Base-by-base conservation (phyloP, 2,888 invertebrate species). In the Nomada lathburiana region DNA sequence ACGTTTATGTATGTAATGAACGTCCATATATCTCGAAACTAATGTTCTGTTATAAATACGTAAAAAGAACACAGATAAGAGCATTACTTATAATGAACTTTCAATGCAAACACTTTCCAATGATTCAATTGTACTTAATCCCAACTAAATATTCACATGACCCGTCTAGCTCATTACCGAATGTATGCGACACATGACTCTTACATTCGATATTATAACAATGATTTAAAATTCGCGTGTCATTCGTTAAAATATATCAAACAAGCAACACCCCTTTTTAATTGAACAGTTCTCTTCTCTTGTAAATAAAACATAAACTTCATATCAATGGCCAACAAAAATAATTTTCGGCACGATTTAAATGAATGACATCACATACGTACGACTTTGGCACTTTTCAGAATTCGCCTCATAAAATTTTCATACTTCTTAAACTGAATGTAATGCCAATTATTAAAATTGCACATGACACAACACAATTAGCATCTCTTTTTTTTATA, bases 301-400 rank as follows among this genome's bases (percentile, higher is more conserved):
- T 0, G 57, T 26, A 59, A 62, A 20, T 26, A 64, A 76, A 71
- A 63, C 36, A 23, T 64, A 50, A 13, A 20, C 44, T 26, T 57
- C 5, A 36, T 53, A 42, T 69, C 42, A 29, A 62, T 44, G 52
- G 36, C 26, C 52, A 23, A 36, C 20, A 63, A n/a, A 76, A 76
- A n/a, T 52, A 47, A 29, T 23, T 57, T 70, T 42, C 3, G 26
- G 13, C 59, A 4, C 50, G 29, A 42, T 47, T 55, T 68, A 72
- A 75, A 71, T 50, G 29, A 75, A 71, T 50, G 26, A 50, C 62
- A 62, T 80, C 80, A 71, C 75, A 82, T 82, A 82, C 74, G 74
- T 62, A 80, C 55, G 74, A 70, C 67, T 82, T 82, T 82, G 81
- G 81, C 81, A 82, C 81, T 80, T 82, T 75, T 82, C 81, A 80